Conservation (phyloP, 2,113 vertebrate species). For the Laterallus jamaicensis region DNA sequence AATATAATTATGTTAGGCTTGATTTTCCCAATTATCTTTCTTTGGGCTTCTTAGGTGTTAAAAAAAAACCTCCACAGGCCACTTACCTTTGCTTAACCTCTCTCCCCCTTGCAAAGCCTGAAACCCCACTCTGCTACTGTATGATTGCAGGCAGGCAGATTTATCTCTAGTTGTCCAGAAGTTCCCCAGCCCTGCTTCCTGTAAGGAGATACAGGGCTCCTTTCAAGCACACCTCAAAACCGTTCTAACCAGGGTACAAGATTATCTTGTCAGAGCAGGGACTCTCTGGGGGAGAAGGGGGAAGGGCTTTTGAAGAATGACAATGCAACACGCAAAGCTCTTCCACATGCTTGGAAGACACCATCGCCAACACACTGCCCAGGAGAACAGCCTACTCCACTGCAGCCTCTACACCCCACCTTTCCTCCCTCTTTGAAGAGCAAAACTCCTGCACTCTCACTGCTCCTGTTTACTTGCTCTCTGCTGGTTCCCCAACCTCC, state of each 20-base stretch:
- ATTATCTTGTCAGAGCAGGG: background rate
- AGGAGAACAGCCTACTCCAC: background rate
- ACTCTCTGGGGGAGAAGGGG: rapidly evolving
- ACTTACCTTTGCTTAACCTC: background rate
- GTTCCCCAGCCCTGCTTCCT: background rate
- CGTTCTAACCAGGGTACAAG: background rate
- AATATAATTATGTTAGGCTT: background rate
- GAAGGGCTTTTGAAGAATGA: background rate
- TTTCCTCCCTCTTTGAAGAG: background rate
- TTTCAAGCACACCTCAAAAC: background rate
- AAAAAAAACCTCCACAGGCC: background rate
- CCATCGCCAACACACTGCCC: background rate
- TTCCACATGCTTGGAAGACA: background rate
- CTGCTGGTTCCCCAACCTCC: background rate
- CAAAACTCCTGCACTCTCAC: background rate
- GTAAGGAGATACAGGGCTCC: background rate
- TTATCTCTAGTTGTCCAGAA: background rate
- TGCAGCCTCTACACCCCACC: background rate
- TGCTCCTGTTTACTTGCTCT: background rate
- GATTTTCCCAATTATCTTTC: background rate
- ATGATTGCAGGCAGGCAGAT: background rate
- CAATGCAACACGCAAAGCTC: background rate
- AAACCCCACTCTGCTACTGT: background rate
- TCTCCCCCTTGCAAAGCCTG: background rate
- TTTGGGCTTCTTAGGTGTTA: background rate